Percentiles rank a stretch among this genome's conserved stretches.
Conservation (phyloP, 1,140 invertebrate species). For the Drosophila mojavensis region DNA sequence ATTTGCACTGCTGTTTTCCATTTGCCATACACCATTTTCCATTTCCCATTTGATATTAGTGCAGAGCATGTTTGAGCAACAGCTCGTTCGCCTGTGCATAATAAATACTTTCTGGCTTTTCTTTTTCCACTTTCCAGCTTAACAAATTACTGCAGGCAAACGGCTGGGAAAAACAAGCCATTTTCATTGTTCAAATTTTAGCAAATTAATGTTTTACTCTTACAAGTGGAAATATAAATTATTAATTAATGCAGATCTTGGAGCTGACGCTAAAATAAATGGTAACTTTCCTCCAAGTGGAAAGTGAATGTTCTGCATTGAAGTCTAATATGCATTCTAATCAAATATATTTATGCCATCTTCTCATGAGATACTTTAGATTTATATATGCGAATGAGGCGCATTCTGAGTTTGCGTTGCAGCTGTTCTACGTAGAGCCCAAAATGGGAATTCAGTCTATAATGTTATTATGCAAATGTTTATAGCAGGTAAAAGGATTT, state of each 20-base stretch:
- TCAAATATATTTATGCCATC: too few relatives aligned
- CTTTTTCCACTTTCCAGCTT: not conserved
- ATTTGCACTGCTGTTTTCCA: conserved; percentile 14
- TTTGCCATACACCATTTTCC: conserved; percentile 22
- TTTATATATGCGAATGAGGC: too few relatives aligned
- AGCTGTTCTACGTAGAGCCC: too few relatives aligned
- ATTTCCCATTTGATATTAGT: conserved; percentile 19
- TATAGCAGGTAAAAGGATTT: too few relatives aligned
- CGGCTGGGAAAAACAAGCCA: not conserved
- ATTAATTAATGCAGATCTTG: not conserved
- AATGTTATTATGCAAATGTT: too few relatives aligned
- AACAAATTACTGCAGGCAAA: conserved; percentile 22
- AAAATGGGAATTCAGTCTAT: too few relatives aligned
- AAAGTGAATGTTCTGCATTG: not conserved
- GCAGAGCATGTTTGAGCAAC: not conserved
- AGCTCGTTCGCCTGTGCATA: not conserved
- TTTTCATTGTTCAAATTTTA: not conserved
- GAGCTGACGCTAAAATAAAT: conserved; percentile 1
- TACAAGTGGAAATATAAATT: not conserved
- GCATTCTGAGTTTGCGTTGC: too few relatives aligned
- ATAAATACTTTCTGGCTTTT: conserved; percentile 8
- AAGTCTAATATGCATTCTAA: too few relatives aligned
- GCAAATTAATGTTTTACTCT: not conserved
- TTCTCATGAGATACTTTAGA: too few relatives aligned
- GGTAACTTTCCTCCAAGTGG: not conserved